phyloP scores from a whole-genome alignment of 2,113 vertebrate species.

The Nerophis lumbriciformis region DNA sequence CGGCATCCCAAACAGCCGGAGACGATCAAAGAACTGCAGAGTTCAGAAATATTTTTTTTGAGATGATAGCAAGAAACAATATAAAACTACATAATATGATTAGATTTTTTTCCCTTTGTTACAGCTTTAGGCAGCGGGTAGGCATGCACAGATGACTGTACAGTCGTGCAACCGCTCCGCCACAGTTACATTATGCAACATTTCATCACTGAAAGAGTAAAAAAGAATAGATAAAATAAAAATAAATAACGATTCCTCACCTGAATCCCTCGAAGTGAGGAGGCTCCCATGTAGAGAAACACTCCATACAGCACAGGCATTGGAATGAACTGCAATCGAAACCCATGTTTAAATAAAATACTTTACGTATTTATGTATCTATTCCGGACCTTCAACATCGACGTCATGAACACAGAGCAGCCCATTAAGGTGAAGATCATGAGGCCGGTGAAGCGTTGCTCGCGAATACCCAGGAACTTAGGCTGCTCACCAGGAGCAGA shows the following conservation, averaged over 20 bases:
- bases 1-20: constrained; percentile 93
- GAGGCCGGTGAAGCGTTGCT: constrained; percentile 96
- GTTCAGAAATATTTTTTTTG: background rate
- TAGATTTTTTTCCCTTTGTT: no score
- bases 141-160: no score
- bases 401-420: constrained; percentile 97
- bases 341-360: background rate
- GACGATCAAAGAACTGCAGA: constrained; percentile 91
- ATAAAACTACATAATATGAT: no score
- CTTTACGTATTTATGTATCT: background rate
- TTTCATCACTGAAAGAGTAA: no score
- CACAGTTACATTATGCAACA: no score
- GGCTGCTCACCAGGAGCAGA: constrained; percentile 97
- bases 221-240: no score
- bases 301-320: constrained; percentile 98
- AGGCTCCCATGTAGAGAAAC: constrained; percentile 98
- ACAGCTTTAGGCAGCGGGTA: no score
- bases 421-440: constrained; percentile 99
- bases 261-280: constrained; percentile 97
- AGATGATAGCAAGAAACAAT: no score
- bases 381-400: constrained; percentile 84
- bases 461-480: constrained; percentile 95
- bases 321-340: constrained; percentile 84
- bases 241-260: constrained; percentile 61
- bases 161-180: no score